These are phyloP conservation scores for Heliconius himera DNA, from an alignment of 1,140 invertebrate genomes.

Conservation along the genomic window DNA sequence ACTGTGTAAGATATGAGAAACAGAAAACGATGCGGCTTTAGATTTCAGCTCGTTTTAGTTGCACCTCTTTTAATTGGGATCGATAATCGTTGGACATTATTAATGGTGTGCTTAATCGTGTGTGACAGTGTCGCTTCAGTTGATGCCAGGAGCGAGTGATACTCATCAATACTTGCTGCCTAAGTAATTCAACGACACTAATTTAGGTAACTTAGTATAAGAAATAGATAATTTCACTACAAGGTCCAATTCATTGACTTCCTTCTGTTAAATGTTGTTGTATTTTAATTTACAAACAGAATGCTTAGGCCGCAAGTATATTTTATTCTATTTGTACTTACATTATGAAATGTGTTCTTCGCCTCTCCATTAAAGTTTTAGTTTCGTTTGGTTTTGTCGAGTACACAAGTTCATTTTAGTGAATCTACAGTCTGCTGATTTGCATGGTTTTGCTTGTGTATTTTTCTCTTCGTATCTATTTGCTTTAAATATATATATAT, in stretches of 20 bases:
- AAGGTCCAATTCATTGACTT: not conserved
- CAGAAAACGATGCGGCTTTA: slow-evolving; percentile 2
- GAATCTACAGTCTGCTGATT: slow-evolving; percentile 10
- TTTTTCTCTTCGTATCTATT: not conserved
- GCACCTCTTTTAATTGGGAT: slow-evolving; percentile 30
- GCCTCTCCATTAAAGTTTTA: not conserved
- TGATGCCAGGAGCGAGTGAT: slow-evolving; percentile 10
- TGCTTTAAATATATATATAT: not conserved
- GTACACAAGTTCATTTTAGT: not conserved
- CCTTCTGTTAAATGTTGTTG: not conserved
- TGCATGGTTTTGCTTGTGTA: slow-evolving; percentile 22
- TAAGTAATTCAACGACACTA: not conserved
- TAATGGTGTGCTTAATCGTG: slow-evolving; percentile 34
- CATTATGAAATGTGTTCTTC: not conserved
- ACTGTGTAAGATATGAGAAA: not conserved
- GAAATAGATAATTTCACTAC: not conserved
- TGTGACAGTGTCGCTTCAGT: slow-evolving; percentile 32
- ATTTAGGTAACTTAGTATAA: not conserved
- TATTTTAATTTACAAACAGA: not conserved
- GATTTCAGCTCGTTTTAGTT: slow-evolving; percentile 16
- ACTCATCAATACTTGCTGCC: slow-evolving; percentile 2
- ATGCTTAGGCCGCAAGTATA: slow-evolving; percentile 1
- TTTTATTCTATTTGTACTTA: not conserved
- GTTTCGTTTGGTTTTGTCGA: not conserved
- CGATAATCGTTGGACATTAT: slow-evolving; percentile 32